Conservation (phyloP, 2,888 invertebrate species). For the Trachelus tabidus region DNA sequence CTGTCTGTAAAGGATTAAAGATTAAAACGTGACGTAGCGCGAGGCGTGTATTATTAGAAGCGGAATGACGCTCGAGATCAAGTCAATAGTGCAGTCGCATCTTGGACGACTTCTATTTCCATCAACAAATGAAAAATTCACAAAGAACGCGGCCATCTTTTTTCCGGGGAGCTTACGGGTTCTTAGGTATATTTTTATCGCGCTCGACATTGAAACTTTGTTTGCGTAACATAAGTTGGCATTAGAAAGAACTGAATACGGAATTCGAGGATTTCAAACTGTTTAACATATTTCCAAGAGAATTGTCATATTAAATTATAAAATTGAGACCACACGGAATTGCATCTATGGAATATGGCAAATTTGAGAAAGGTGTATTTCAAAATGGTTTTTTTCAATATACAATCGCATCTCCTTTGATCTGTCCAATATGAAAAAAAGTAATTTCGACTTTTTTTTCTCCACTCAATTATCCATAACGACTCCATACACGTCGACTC, state of each 20-base stretch:
- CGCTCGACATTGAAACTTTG: not conserved
- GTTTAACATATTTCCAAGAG: too few species aligned
- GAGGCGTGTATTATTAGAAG: constrained; percentile 15
- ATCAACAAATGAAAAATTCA: constrained; percentile 20
- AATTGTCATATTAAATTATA: too few species aligned
- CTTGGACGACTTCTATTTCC: constrained; percentile 13
- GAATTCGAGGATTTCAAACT: too few species aligned
- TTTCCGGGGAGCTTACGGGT: not conserved
- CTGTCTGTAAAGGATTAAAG: constrained; percentile 13
- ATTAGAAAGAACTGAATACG: too few species aligned
- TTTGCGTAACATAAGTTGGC: too few species aligned
- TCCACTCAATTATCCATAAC: not conserved
- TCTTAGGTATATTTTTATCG: not conserved
- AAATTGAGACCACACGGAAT: too few species aligned
- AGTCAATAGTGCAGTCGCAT: not conserved
- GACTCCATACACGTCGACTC: not conserved
- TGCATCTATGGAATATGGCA: too few species aligned
- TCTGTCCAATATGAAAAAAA: not conserved
- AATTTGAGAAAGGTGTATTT: not conserved
- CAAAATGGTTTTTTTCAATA: not conserved
- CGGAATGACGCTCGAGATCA: constrained; percentile 16
- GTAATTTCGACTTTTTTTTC: not conserved
- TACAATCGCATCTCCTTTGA: not conserved
- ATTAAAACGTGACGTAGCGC: not conserved
- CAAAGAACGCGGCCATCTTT: constrained; percentile 14